Base-by-base conservation (phyloP, 2,113 vertebrate species). In the Zosterops pallidus region DNA sequence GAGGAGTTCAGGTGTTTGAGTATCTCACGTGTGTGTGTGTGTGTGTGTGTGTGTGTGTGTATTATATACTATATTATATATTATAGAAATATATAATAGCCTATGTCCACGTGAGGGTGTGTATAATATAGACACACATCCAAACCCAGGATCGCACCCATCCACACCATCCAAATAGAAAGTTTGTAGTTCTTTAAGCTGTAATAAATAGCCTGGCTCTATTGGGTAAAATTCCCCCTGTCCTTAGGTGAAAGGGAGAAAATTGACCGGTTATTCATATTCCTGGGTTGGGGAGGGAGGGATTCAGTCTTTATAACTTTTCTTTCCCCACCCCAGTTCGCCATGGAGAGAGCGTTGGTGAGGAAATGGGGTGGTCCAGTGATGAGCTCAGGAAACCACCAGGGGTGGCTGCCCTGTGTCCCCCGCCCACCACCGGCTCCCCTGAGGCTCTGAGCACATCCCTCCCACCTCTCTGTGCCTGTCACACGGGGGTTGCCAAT, bases 61-160 rank as follows among this genome's bases (percentile, higher is more conserved):
- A 83, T 93, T 91, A 94, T 95, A 95, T 83, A 91, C 85, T 92
- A 68, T 94, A 96, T 96, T 96, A 96, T 95, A 96, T 96, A 97
- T 93, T 90, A 86, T 46, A 92, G 88, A 90, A 92, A 95, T 96
- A 95, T 94, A 94, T 94, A 96, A 94, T 96, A 92, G 68, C 5
- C 5, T 80, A 52, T 63, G 68, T 92, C 88, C 83, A 11, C 17
- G 42, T 87, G 81, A 74, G 86, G 75, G 85, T 93, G 95, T 92
- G 92, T 96, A 55, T 90, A 50, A 88, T 83, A 77, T 52, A 89
- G 76, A 91, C 64, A 92, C 92, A 86, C 77, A 81, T 31, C 92
- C 83, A 81, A 92, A 60, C 86, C 79, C 69, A 37, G 47, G 39
- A 81, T 69, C 56, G 9, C 49, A 55, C 49, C 83, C 88, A 77